Conservation (phyloP, 2,888 invertebrate genomes). For the Oscheius sp. region DNA sequence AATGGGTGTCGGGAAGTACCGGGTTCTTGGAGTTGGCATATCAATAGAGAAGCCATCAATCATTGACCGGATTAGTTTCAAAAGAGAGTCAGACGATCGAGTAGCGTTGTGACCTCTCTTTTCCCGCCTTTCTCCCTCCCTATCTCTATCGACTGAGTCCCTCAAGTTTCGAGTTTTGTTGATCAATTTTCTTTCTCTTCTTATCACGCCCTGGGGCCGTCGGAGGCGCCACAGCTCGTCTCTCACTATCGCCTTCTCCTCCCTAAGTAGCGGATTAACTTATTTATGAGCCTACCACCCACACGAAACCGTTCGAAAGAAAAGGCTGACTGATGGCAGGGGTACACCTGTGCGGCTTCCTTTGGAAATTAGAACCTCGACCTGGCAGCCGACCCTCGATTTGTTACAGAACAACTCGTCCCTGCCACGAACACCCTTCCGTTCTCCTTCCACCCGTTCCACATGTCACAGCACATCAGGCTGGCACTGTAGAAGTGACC, state of each 20-base stretch:
- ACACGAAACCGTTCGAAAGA: not conserved
- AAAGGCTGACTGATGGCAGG: not conserved
- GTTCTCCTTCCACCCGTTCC: not conserved
- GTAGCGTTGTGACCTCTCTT: not conserved
- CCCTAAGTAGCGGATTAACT: constrained; percentile 31
- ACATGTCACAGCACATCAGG: constrained; percentile 17
- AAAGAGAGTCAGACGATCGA: not conserved
- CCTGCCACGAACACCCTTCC: not conserved
- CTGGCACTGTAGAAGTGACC: constrained; percentile 12
- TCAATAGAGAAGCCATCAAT: not conserved
- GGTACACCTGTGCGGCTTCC: constrained; percentile 17
- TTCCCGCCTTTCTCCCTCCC: not conserved
- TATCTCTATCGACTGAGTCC: not conserved
- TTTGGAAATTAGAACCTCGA: constrained; percentile 15
- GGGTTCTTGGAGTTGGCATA: not conserved
- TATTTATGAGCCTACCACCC: constrained; percentile 21
- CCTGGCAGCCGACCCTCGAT: not conserved
- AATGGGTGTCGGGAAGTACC: not conserved
- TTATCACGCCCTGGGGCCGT: constrained; percentile 7
- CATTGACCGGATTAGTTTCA: not conserved
- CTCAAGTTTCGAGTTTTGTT: not conserved
- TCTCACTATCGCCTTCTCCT: constrained; percentile 24
- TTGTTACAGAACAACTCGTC: not conserved
- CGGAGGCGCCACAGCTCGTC: not conserved
- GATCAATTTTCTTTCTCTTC: constrained; percentile 7